Evolutionary conservation across 2,888 invertebrate species (phyloP).

Genomic region (Phrixothrix hirtus): DNA sequence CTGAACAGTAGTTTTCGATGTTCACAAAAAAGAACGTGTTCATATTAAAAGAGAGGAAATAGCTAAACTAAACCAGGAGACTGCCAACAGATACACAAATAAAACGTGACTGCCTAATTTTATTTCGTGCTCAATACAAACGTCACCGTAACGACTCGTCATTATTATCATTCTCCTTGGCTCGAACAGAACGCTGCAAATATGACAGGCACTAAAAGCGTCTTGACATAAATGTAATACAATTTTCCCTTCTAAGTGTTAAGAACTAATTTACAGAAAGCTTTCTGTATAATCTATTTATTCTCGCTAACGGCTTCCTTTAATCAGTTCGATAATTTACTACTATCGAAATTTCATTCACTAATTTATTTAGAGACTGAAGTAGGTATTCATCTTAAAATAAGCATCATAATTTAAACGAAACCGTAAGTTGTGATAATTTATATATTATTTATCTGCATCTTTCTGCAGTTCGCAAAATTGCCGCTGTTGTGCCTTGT

Average conservation of each 20-base stretch:
- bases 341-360: background rate
- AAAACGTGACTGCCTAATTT: conserved; percentile 16
- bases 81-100: conserved; percentile 23
- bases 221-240: background rate
- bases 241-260: background rate
- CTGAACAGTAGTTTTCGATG: conserved; percentile 11
- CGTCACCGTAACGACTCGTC: conserved; percentile 15
- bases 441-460: no score
- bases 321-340: background rate
- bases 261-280: background rate
- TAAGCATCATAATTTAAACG: no score
- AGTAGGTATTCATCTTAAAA: no score
- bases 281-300: background rate
- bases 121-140: conserved; percentile 10
- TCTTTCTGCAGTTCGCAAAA: no score
- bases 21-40: conserved; percentile 19
- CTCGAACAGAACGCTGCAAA: background rate
- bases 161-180: background rate
- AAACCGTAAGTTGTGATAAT: no score
- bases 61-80: conserved; percentile 8
- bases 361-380: background rate
- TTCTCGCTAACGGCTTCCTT: background rate
- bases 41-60: conserved; percentile 22
- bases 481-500: no score
- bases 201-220: conserved; percentile 1